Evolutionary conservation across 2,888 invertebrate species (phyloP), one percentile per base, ranked within the genome.

Genomic region (Cephus rjabovi): DNA sequence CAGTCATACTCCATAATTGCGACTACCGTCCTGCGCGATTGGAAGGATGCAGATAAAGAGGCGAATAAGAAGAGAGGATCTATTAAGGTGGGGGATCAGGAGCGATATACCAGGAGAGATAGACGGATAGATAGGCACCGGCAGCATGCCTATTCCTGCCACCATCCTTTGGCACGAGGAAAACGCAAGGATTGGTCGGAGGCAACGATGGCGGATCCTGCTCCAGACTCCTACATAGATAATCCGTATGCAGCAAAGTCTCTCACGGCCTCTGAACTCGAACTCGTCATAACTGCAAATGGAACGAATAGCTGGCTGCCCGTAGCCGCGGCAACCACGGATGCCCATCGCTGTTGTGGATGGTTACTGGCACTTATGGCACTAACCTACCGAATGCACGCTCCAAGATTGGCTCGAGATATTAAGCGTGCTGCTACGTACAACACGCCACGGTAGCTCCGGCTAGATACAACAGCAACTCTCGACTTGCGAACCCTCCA

Each of bases 201-300:
- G 23, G 9, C 23, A 56, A 56, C 23, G 56, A 56, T 56, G 56
- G 56, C 71, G 34, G 71, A 34, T 11, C 4, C 33, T 71, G 71
- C 71, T 71, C 71, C 71, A 71, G 71, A 71, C 71, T 71, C 71
- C 12, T 56, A 23, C 56, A 56, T 56, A 40, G 40, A 33, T 33
- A 23, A n/a, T 71, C 83, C 80, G 81, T 82, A 56, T 56, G 80
- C 83, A 33, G 85, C 87, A 85, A 88, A 89, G 35, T 35, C 86
- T 90, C 90, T 89, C 90, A 90, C 90, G 90, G 89, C 90, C 90
- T 89, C 84, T 89, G 90, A 90, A 90, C 90, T 86, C 85, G 86
- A 85, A 89, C 89, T 89, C 90, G 88, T 90, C 90, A 89, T 90
- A 90, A 90, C 90, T 90, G 89, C 90, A 90, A 90, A 90, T 90